A percentile compares a stretch with the other conserved stretches of the same genome.
Conservation (phyloP, 2,113 vertebrate species). For the Xiphias gladius region DNA sequence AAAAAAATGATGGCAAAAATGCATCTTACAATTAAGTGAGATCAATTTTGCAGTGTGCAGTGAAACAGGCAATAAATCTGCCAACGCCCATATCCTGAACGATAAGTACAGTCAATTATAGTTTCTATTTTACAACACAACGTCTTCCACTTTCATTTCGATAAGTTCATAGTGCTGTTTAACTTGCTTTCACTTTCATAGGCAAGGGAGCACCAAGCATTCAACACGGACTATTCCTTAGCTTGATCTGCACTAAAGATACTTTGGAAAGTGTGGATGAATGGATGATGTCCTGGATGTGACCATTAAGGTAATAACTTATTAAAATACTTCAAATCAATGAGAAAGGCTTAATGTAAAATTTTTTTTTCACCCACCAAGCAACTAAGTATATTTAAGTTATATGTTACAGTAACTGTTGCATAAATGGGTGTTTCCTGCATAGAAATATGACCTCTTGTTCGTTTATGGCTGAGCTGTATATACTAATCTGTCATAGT, state of each 20-base stretch:
- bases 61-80: neutral
- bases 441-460: neutral
- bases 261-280: neutral
- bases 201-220: neutral
- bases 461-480: neutral
- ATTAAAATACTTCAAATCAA: neutral
- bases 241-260: neutral
- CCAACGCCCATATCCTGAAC: neutral
- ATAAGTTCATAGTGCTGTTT: neutral
- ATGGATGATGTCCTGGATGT: neutral
- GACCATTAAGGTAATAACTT: slow-evolving; percentile 41
- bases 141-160: slow-evolving; percentile 67
- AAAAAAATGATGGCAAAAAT: neutral
- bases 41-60: neutral
- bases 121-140: slow-evolving; percentile 48
- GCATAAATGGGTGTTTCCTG: neutral
- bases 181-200: slow-evolving; percentile 75
- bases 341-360: neutral
- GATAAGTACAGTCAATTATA: neutral
- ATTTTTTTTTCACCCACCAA: neutral
- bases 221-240: neutral
- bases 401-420: neutral
- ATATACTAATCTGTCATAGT: neutral
- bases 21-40: neutral
- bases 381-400: neutral